A percentile compares a stretch with the other conserved stretches of the same genome.
Evolutionary conservation across 1,140 invertebrate genomes (phyloP).

Genomic region (Brachionus rubens): DNA sequence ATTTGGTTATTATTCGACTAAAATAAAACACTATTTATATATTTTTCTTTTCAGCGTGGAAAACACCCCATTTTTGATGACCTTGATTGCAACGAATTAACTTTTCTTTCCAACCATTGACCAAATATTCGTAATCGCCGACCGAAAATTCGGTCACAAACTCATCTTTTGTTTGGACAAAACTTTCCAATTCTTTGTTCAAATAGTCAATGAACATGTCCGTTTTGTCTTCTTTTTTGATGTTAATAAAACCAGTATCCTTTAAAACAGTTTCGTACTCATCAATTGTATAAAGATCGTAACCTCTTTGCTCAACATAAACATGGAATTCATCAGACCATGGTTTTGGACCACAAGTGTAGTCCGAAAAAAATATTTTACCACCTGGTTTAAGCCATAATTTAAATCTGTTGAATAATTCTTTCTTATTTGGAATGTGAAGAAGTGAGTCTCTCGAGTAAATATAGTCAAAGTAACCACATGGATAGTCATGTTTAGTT

Average conservation of each 20-base stretch:
- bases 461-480: slow-evolving; percentile 1
- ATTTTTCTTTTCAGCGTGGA: slow-evolving; percentile 50
- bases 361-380: slow-evolving; percentile 62
- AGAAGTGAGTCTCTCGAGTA: slow-evolving; percentile 60
- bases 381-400: slow-evolving; percentile 66
- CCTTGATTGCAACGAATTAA: slow-evolving; percentile 59
- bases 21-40: too few species aligned
- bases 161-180: slow-evolving; percentile 54
- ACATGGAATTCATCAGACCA: slow-evolving; percentile 59
- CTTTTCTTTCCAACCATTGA: slow-evolving; percentile 64
- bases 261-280: slow-evolving; percentile 60
- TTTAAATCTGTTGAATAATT: slow-evolving; percentile 63
- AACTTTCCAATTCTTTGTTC: slow-evolving; percentile 57
- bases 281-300: slow-evolving; percentile 61
- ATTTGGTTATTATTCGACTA: too few species aligned
- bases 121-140: slow-evolving; percentile 62
- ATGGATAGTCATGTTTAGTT: slow-evolving; percentile 13
- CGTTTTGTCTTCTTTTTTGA: slow-evolving; percentile 59
- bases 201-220: slow-evolving; percentile 61
- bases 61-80: slow-evolving; percentile 64
- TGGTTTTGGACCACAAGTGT: slow-evolving; percentile 60
- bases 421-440: slow-evolving; percentile 65
- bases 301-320: slow-evolving; percentile 63
- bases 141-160: slow-evolving; percentile 60
- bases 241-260: slow-evolving; percentile 57